Percentiles rank a stretch among this genome's conserved stretches.
These are phyloP conservation scores for Palloptera scutellata DNA, from an alignment of 2,888 invertebrate genomes.

Conservation along the genomic window DNA sequence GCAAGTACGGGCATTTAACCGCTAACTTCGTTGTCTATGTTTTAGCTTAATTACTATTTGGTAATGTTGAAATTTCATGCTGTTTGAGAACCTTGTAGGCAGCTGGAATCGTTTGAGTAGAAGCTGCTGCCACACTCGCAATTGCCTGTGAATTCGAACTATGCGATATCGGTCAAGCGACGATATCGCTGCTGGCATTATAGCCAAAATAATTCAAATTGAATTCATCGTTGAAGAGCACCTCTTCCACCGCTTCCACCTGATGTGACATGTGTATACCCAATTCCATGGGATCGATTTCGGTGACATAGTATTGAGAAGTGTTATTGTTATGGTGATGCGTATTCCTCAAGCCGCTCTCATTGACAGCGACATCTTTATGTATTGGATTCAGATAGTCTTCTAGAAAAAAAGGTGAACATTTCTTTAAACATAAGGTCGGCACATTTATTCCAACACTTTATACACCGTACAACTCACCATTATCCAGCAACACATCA, in stretches of 20 bases:
- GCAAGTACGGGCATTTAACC: slow-evolving; percentile 16
- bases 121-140: slow-evolving; percentile 4
- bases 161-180: slow-evolving; percentile 58
- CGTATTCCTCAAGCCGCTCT: slow-evolving; percentile 72
- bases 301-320: slow-evolving; percentile 61
- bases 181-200: slow-evolving; percentile 61
- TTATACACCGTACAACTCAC: slow-evolving; percentile 48
- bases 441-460: background rate
- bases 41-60: slow-evolving; percentile 15
- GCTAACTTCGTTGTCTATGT: background rate
- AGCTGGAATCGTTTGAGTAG: slow-evolving; percentile 17
- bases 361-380: slow-evolving; percentile 77
- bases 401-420: slow-evolving; percentile 53
- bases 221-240: slow-evolving; percentile 64
- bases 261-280: slow-evolving; percentile 62
- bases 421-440: background rate
- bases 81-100: no score
- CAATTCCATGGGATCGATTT: slow-evolving; percentile 64
- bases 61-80: slow-evolving; percentile 31
- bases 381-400: slow-evolving; percentile 76
- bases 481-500: slow-evolving; percentile 61
- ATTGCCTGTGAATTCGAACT: slow-evolving; percentile 19
- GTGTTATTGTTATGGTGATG: slow-evolving; percentile 35
- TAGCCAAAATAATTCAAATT: slow-evolving; percentile 64
- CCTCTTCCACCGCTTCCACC: slow-evolving; percentile 52